phyloP scores from a whole-genome alignment of 2,797 vertebrate species.

The Silurus lanzhouensis region DNA sequence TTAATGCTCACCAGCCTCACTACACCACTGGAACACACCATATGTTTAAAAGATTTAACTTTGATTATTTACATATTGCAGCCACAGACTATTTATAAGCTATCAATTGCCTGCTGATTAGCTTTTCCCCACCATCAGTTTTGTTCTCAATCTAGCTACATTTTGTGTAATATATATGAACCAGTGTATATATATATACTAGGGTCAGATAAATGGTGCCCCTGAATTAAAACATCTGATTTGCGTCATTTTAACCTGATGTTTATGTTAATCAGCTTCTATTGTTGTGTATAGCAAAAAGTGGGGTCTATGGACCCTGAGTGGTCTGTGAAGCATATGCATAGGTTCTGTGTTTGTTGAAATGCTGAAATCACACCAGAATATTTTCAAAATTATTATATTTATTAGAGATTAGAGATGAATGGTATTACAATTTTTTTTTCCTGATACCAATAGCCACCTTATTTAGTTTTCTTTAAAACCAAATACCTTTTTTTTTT shows the following conservation, averaged over 20 bases:
- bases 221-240: neutral
- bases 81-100: neutral
- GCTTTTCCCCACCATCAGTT: neutral
- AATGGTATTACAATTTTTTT: neutral
- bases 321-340: neutral
- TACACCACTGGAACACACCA: neutral
- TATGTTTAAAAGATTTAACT: neutral
- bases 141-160: neutral
- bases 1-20: neutral
- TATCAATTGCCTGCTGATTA: neutral
- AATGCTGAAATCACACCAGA: neutral
- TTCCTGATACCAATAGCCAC: neutral
- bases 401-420: neutral
- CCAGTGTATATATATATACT: too few relatives aligned
- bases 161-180: neutral
- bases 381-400: neutral
- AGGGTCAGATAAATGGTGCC: neutral
- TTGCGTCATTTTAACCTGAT: neutral
- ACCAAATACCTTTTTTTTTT: neutral
- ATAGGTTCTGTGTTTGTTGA: neutral
- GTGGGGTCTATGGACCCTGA: neutral
- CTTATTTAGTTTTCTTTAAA: neutral
- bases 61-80: neutral
- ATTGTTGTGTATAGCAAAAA: neutral
- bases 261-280: neutral